A percentile compares a stretch with the other conserved stretches of the same genome.
Evolutionary conservation across 2,888 invertebrate species (phyloP).

Genomic region (Trissolcus japonicus): DNA sequence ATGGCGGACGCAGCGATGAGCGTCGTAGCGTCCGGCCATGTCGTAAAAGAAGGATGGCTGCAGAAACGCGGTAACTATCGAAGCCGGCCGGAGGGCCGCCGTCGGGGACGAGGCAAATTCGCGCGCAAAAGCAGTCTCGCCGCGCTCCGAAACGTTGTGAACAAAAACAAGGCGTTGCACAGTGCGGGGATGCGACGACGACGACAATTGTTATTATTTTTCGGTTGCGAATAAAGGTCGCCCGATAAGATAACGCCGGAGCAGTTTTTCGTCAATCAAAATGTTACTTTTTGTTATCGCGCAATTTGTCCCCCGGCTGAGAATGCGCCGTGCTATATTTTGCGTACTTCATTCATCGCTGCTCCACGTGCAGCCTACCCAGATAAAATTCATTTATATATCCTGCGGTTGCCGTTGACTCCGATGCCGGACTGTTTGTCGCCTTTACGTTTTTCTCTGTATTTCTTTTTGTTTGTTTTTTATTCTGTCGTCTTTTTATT

Average conservation of each 20-base stretch:
- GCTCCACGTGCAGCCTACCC: too few relatives aligned
- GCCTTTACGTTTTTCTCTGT: not conserved
- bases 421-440: too few relatives aligned
- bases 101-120: too few relatives aligned
- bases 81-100: not conserved
- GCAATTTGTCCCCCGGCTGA: not conserved
- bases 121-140: not conserved
- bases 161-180: not conserved
- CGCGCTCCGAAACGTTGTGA: not conserved
- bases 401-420: too few relatives aligned
- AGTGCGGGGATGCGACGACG: not conserved
- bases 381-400: too few relatives aligned
- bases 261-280: not conserved
- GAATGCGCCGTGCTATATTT: not conserved
- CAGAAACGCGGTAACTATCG: constrained; percentile 85
- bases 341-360: not conserved
- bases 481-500: too few relatives aligned
- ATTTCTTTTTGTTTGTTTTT: not conserved
- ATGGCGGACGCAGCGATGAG: constrained; percentile 79
- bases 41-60: constrained; percentile 95
- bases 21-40: constrained; percentile 75
- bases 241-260: not conserved
- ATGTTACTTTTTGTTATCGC: too few relatives aligned
- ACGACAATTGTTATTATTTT: not conserved
- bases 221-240: not conserved